Evolutionary conservation across 1,140 invertebrate species (phyloP).

Genomic region (Hormaphis cornu): DNA sequence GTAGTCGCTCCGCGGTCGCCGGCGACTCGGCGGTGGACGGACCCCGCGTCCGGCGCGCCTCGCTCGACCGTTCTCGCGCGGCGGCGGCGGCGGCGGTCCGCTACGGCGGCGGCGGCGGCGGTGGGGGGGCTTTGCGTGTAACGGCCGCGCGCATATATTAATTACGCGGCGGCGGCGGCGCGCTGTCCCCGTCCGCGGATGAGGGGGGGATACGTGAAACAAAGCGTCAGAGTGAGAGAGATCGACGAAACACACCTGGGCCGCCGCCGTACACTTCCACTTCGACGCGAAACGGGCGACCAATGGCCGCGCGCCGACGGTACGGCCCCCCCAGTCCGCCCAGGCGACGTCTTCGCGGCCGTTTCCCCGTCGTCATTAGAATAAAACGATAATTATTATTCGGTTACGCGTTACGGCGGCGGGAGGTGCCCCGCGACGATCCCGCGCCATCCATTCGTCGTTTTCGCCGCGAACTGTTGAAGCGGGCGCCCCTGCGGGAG

Average conservation of each 20-base stretch:
- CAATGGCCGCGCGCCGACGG: slow-evolving; percentile 27
- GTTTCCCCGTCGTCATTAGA: no score
- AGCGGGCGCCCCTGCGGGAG: background rate
- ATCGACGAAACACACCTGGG: slow-evolving; percentile 14
- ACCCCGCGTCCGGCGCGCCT: slow-evolving; percentile 16
- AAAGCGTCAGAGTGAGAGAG: background rate
- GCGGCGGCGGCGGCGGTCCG: background rate
- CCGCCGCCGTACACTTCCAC: background rate
- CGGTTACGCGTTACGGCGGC: no score
- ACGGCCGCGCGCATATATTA: slow-evolving; percentile 32
- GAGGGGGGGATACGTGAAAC: background rate
- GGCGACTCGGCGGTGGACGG: slow-evolving; percentile 30
- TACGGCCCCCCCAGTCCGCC: slow-evolving; percentile 29
- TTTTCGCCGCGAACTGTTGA: background rate
- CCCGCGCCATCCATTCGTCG: slow-evolving; percentile 13
- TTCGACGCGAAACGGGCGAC: background rate
- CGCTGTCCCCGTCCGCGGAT: background rate
- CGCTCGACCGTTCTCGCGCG: background rate
- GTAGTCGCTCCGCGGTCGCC: slow-evolving; percentile 27
- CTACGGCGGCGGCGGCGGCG: background rate
- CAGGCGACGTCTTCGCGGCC: slow-evolving; percentile 24
- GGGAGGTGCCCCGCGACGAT: slow-evolving; percentile 14
- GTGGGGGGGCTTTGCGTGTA: background rate
- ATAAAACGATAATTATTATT: slow-evolving; percentile 29
- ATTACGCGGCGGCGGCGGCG: slow-evolving; percentile 15